These are phyloP conservation scores for Symphodus melops DNA, from an alignment of 2,113 vertebrate species.

Conservation along the genomic window DNA sequence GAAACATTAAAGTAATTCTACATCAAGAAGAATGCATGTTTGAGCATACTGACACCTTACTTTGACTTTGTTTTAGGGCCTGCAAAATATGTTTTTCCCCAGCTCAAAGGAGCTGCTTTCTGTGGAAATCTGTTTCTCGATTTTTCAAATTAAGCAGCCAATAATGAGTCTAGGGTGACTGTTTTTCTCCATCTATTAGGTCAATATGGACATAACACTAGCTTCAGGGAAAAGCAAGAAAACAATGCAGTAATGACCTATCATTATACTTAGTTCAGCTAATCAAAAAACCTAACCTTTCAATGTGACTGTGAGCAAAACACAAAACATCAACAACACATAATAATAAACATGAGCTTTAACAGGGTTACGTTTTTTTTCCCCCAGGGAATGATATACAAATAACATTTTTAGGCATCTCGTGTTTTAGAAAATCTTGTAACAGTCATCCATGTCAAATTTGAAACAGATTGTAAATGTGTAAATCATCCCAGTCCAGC, in stretches of 20 bases:
- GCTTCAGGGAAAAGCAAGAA: background rate
- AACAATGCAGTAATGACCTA: background rate
- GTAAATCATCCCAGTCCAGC: background rate
- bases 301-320: background rate
- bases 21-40: slow-evolving; percentile 45
- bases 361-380: background rate
- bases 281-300: slow-evolving; percentile 13
- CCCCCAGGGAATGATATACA: background rate
- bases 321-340: background rate
- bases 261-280: background rate
- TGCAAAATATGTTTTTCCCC: slow-evolving; percentile 20
- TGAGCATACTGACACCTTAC: slow-evolving; percentile 39
- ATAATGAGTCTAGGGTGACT: slow-evolving; percentile 35
- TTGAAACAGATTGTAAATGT: slow-evolving; percentile 6
- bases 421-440: background rate
- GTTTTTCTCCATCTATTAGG: slow-evolving; percentile 56
- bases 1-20: slow-evolving; percentile 44
- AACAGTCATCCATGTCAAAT: background rate
- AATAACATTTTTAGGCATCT: slow-evolving; percentile 5
- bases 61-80: slow-evolving; percentile 35
- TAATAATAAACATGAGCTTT: background rate
- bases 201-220: slow-evolving; percentile 6
- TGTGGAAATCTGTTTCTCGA: background rate
- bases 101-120: slow-evolving; percentile 47
- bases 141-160: slow-evolving; percentile 32